Conservation (phyloP, 2,888 invertebrate species). For the Brachynemurus nebulosus region DNA sequence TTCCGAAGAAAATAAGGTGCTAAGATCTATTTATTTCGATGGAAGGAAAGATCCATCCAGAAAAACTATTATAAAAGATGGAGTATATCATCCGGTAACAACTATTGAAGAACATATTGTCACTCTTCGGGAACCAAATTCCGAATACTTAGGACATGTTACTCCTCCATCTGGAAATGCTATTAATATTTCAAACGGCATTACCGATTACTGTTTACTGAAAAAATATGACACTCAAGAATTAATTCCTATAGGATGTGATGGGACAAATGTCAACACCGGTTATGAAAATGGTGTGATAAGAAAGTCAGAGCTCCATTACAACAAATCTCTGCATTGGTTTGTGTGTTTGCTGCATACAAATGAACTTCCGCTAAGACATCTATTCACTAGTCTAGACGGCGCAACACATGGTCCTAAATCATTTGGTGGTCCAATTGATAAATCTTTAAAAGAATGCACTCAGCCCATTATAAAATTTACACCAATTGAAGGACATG, state of each 20-base stretch:
- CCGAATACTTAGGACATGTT: conserved; percentile 6
- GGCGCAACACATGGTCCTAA: neutral
- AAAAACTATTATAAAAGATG: neutral
- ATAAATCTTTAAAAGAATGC: neutral
- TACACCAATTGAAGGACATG: neutral
- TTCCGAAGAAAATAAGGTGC: too few species aligned
- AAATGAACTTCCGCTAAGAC: conserved; percentile 12
- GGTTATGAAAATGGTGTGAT: conserved; percentile 18
- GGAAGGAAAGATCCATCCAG: neutral
- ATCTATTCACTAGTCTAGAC: neutral
- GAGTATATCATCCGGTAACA: neutral
- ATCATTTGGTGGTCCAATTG: conserved; percentile 1
- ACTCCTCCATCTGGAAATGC: neutral
- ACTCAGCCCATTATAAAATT: too few species aligned
- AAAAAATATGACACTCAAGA: conserved; percentile 4
- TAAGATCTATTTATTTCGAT: too few species aligned
- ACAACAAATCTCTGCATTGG: conserved; percentile 19
- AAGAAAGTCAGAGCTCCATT: conserved; percentile 14
- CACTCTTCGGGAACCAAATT: neutral
- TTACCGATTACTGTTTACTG: neutral
- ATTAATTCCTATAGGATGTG: conserved; percentile 16
- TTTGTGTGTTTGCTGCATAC: conserved; percentile 13
- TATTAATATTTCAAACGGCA: neutral
- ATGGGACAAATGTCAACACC: conserved; percentile 20
- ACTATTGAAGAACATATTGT: neutral